Percentiles rank a stretch among this genome's conserved stretches.
Conservation (phyloP, 2,888 invertebrate species). For the Caenorhabditis sulstoni region DNA sequence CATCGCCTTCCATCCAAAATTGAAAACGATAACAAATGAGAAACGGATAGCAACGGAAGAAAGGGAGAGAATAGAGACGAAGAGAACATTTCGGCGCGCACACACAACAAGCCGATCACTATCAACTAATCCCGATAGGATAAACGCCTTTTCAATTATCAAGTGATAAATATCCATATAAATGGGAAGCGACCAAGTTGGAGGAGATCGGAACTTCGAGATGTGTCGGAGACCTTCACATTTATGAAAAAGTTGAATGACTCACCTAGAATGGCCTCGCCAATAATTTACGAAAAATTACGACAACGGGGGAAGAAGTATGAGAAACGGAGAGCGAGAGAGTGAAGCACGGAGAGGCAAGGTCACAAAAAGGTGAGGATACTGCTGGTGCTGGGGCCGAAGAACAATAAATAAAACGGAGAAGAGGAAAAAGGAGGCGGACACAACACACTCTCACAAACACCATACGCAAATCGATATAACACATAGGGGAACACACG, state of each 20-base stretch:
- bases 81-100: slow-evolving; percentile 19
- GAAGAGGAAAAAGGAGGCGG: slow-evolving; percentile 5
- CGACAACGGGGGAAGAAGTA: background rate
- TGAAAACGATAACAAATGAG: slow-evolving; percentile 51
- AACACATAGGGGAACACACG: slow-evolving; percentile 41
- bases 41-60: slow-evolving; percentile 40
- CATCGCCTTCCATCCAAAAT: slow-evolving; percentile 29
- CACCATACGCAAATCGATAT: slow-evolving; percentile 43
- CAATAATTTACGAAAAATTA: background rate
- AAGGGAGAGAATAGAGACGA: slow-evolving; percentile 2
- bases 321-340: background rate
- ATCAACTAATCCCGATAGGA: slow-evolving; percentile 31
- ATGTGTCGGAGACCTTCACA: too few species aligned
- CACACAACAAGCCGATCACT: slow-evolving; percentile 15
- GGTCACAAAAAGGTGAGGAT: slow-evolving; percentile 1
- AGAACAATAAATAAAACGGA: slow-evolving; percentile 38
- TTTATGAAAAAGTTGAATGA: background rate
- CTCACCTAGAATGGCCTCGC: background rate
- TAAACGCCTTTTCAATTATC: slow-evolving; percentile 20
- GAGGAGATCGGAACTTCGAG: background rate
- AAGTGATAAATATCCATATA: background rate
- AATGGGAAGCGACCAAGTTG: background rate
- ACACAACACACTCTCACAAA: slow-evolving; percentile 28
- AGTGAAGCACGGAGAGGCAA: background rate
- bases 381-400: background rate